These are phyloP conservation scores for Montipora foliosa DNA, from an alignment of 64 coral and sea anemone genomes.

Conservation along the genomic window DNA sequence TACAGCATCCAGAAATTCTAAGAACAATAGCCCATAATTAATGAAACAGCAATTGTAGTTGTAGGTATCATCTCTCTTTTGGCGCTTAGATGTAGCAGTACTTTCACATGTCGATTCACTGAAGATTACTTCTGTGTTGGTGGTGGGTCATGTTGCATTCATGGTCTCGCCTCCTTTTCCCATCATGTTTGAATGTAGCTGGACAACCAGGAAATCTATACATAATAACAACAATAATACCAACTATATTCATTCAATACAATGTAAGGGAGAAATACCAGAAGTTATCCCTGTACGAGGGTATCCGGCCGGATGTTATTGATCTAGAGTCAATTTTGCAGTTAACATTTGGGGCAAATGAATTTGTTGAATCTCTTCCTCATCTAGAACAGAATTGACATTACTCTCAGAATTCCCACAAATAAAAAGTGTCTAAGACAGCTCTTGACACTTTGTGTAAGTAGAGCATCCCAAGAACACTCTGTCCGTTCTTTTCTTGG, in stretches of 20 bases:
- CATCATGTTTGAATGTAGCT: conserved; percentile 70
- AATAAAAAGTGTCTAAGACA: conserved; percentile 36
- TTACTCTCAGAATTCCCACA: conserved; percentile 6
- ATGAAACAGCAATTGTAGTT: conserved; percentile 65
- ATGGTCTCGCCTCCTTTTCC: conserved; percentile 66
- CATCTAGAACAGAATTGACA: conserved; percentile 3
- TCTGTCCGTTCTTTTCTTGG: background rate
- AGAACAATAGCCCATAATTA: conserved; percentile 55
- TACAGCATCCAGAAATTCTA: conserved; percentile 67
- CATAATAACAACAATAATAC: background rate
- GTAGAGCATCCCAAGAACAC: background rate
- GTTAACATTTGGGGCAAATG: no score
- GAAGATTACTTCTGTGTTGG: background rate
- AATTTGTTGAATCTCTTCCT: conserved; percentile 30
- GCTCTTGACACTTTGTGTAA: conserved; percentile 20
- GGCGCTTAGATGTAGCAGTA: background rate
- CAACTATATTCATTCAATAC: no score
- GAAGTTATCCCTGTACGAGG: no score
- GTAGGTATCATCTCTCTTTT: conserved; percentile 46
- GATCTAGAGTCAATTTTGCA: no score
- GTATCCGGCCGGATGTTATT: no score
- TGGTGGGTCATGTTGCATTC: conserved; percentile 45
- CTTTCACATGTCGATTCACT: background rate
- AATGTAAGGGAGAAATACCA: no score
- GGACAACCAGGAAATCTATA: conserved; percentile 60